Conservation (phyloP, 2,888 invertebrate genomes). For the Cerceris ruficornis region DNA sequence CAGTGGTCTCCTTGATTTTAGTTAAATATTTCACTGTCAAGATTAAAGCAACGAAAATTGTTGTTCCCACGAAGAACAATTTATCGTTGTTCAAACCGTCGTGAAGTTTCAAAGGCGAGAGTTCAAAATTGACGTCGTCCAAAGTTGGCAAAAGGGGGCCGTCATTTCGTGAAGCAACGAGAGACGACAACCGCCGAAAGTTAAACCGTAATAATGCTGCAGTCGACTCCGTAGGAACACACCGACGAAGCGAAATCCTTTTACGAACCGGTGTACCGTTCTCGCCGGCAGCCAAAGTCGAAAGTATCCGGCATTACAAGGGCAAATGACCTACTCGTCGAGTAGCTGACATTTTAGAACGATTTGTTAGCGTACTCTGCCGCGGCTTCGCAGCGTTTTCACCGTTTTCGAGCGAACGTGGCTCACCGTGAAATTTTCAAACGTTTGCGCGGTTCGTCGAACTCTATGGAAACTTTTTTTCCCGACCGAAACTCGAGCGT, state of each 20-base stretch:
- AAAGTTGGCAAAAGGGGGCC: slow-evolving; percentile 7
- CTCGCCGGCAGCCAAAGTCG: slow-evolving; percentile 51
- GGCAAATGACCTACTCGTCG: slow-evolving; percentile 55
- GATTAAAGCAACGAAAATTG: too few relatives aligned
- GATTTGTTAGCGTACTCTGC: slow-evolving; percentile 25
- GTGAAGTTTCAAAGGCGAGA: not conserved
- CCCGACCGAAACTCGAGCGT: too few relatives aligned
- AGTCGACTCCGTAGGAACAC: slow-evolving; percentile 28
- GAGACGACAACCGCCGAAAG: slow-evolving; percentile 12
- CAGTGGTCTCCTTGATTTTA: too few relatives aligned
- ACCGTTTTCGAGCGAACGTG: not conserved
- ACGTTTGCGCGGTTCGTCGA: too few relatives aligned
- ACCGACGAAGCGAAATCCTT: slow-evolving; percentile 43
- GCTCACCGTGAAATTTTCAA: too few relatives aligned
- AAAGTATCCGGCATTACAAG: slow-evolving; percentile 61
- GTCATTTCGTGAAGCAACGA: not conserved
- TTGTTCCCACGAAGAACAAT: too few relatives aligned
- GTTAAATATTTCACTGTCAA: too few relatives aligned
- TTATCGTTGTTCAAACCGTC: not conserved
- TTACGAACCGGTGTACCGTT: slow-evolving; percentile 59
- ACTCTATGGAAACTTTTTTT: too few relatives aligned
- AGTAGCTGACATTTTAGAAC: slow-evolving; percentile 53
- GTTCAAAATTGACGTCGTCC: not conserved
- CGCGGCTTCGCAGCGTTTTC: not conserved
- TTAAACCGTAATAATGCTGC: slow-evolving; percentile 44